These are phyloP conservation scores for Drosophila stalkeri DNA, from an alignment of 2,888 invertebrate genomes.

Conservation along the genomic window DNA sequence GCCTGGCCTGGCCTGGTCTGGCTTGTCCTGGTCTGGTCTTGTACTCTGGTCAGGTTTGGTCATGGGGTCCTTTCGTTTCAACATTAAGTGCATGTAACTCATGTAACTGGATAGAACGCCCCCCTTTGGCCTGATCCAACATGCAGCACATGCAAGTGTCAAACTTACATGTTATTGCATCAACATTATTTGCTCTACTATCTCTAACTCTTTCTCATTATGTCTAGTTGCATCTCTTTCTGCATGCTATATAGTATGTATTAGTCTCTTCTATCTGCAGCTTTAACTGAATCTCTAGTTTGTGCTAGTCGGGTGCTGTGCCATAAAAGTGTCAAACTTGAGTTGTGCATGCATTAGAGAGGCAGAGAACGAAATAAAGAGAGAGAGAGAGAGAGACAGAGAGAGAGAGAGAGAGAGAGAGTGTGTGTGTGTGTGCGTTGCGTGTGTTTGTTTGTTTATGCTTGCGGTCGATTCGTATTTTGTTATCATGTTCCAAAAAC, in stretches of 20 bases:
- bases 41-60: slow-evolving; percentile 31
- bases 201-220: slow-evolving; percentile 8
- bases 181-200: slow-evolving; percentile 61
- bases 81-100: slow-evolving; percentile 76
- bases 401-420: not conserved
- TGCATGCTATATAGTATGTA: not conserved
- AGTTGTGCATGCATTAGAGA: slow-evolving; percentile 11
- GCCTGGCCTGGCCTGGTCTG: not conserved
- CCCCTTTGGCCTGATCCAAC: not conserved
- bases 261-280: slow-evolving; percentile 4
- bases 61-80: slow-evolving; percentile 52
- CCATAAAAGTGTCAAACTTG: slow-evolving; percentile 54
- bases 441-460: slow-evolving; percentile 19
- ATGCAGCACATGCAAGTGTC: slow-evolving; percentile 58
- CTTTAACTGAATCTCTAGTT: slow-evolving; percentile 4
- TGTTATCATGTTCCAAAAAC: slow-evolving; percentile 51
- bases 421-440: slow-evolving; percentile 15
- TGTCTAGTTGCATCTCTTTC: not conserved
- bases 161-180: slow-evolving; percentile 79
- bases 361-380: not conserved
- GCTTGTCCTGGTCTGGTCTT: slow-evolving; percentile 13
- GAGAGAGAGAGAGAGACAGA: slow-evolving; percentile 1
- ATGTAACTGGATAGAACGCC: slow-evolving; percentile 27
- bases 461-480: slow-evolving; percentile 45
- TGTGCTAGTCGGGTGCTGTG: not conserved